These are phyloP conservation scores for Argyresthia goedartella DNA, from an alignment of 2,888 invertebrate genomes.

Conservation along the genomic window DNA sequence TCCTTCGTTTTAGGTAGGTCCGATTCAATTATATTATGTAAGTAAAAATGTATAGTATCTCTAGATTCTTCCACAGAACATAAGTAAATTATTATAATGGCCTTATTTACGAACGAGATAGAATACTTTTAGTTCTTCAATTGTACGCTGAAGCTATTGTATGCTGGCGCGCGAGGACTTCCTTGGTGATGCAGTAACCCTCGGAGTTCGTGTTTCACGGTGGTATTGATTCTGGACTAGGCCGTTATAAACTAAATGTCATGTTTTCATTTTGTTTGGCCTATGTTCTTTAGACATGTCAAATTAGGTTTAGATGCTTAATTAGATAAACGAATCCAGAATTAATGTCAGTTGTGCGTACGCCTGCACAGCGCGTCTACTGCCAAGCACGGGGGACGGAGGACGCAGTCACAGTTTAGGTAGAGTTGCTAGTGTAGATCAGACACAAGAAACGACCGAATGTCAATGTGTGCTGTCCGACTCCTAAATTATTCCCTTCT, in stretches of 20 bases:
- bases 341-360: constrained; percentile 13
- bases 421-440: constrained; percentile 55
- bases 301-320: too few species aligned
- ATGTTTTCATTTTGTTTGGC: too few species aligned
- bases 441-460: neutral
- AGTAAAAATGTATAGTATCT: constrained; percentile 64
- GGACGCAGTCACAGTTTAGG: constrained; percentile 10
- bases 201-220: too few species aligned
- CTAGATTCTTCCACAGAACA: constrained; percentile 46
- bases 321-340: too few species aligned
- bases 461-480: constrained; percentile 3
- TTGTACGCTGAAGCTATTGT: too few species aligned
- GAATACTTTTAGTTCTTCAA: constrained; percentile 10
- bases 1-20: constrained; percentile 61
- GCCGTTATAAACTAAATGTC: too few species aligned
- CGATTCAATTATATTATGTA: constrained; percentile 60
- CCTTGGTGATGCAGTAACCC: too few species aligned
- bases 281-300: too few species aligned
- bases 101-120: constrained; percentile 42
- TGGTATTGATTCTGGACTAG: too few species aligned
- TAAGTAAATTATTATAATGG: constrained; percentile 36
- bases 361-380: constrained; percentile 3
- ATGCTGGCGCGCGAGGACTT: too few species aligned
- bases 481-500: constrained; percentile 21
- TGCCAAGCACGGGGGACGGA: constrained; percentile 7